These are phyloP conservation scores for Decapterus maruadsi DNA, from an alignment of 2,797 vertebrate species.

Conservation along the genomic window DNA sequence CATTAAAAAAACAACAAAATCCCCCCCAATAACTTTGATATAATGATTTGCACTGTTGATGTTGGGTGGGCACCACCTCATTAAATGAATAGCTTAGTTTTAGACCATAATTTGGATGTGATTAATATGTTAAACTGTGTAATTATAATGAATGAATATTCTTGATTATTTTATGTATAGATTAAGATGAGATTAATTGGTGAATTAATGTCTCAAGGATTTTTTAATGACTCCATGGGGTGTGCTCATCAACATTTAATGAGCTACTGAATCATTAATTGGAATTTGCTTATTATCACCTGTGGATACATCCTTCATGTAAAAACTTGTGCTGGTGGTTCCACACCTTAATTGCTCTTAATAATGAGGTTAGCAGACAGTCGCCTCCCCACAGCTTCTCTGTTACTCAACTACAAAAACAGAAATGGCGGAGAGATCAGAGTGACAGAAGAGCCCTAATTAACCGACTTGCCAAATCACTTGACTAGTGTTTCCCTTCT, in stretches of 20 bases:
- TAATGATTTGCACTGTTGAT: conserved; percentile 35
- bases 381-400: conserved; percentile 22
- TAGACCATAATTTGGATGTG: conserved; percentile 63
- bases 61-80: conserved; percentile 36
- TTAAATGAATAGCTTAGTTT: conserved; percentile 50
- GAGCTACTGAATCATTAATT: conserved; percentile 81
- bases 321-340: conserved; percentile 50
- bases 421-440: background rate
- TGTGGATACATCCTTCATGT: conserved; percentile 75
- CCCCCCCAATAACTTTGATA: conserved; percentile 37
- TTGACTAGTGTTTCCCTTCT: background rate
- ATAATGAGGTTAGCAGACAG: conserved; percentile 38
- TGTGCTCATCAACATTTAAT: conserved; percentile 74
- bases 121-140: conserved; percentile 69
- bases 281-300: conserved; percentile 81
- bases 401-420: conserved; percentile 13
- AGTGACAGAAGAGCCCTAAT: conserved; percentile 1
- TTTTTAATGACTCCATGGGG: conserved; percentile 70
- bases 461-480: background rate
- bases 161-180: conserved; percentile 72
- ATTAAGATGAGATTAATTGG: conserved; percentile 69
- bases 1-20: background rate
- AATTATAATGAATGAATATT: conserved; percentile 65
- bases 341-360: conserved; percentile 50
- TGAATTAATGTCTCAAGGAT: conserved; percentile 69